Evolutionary conservation across 1,140 invertebrate genomes (phyloP).

Genomic region (Branchinecta lynchi): DNA sequence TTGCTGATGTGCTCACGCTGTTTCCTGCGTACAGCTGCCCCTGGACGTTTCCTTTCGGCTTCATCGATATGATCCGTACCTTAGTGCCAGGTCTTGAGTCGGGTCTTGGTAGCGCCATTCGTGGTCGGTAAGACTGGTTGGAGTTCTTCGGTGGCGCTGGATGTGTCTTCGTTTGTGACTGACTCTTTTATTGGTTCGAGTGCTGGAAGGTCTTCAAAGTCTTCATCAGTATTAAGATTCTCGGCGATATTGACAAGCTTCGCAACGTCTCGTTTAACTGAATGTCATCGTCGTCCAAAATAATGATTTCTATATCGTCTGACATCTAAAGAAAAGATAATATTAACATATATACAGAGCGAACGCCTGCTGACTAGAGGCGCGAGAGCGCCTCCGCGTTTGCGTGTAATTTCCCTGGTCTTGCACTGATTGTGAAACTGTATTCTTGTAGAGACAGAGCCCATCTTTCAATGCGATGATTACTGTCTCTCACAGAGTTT

Average conservation of each 20-base stretch:
- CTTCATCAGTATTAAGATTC: slow-evolving; percentile 14
- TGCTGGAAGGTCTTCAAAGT: slow-evolving; percentile 5
- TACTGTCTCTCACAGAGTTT: slow-evolving; percentile 7
- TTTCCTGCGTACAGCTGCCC: not conserved
- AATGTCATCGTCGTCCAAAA: slow-evolving; percentile 4
- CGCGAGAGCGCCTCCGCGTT: not conserved
- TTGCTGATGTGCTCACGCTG: not conserved
- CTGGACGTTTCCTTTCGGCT: not conserved
- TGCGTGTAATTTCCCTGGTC: not conserved
- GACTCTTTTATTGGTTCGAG: not conserved
- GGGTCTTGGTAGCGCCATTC: slow-evolving; percentile 4
- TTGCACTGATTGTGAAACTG: not conserved
- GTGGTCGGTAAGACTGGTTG: not conserved
- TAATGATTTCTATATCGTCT: slow-evolving; percentile 1
- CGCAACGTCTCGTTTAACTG: slow-evolving; percentile 1
- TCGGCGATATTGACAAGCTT: not conserved
- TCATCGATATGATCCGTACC: slow-evolving; percentile 8
- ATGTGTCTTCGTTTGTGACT: not conserved
- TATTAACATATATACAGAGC: slow-evolving; percentile 12
- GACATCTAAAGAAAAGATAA: slow-evolving; percentile 5
- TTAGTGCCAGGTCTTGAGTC: not conserved
- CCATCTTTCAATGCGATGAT: not conserved
- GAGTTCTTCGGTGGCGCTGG: not conserved
- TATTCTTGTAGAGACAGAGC: slow-evolving; percentile 6
- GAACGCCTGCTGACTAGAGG: not conserved